Evolutionary conservation across 64 coral and sea anemone genomes (phyloP).

Genomic region (Dendrophyllia cribrosa): DNA sequence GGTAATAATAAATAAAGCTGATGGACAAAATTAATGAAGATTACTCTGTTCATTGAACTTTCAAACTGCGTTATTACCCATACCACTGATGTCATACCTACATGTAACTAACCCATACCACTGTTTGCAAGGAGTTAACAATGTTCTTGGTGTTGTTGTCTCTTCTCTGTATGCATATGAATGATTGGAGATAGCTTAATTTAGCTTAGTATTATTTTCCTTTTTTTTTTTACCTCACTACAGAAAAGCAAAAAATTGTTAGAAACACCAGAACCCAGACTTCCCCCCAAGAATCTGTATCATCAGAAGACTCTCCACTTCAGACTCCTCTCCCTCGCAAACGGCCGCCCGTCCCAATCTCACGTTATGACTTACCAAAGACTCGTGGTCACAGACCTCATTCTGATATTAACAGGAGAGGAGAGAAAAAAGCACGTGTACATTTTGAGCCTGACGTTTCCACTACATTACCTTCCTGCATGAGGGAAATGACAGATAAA

Average conservation of each 20-base stretch:
- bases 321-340: slow-evolving; percentile 97
- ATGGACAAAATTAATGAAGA: too few relatives aligned
- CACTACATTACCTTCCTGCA: neutral
- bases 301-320: slow-evolving; percentile 69
- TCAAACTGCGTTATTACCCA: too few relatives aligned
- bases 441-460: slow-evolving; percentile 14
- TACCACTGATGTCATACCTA: too few relatives aligned
- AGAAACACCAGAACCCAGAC: slow-evolving; percentile 91
- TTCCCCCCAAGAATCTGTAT: slow-evolving; percentile 85
- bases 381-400: slow-evolving; percentile 20
- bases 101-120: too few relatives aligned
- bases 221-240: neutral
- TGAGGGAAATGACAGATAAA: slow-evolving; percentile 23
- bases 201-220: neutral
- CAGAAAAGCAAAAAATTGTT: slow-evolving; percentile 47
- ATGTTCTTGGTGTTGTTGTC: too few relatives aligned
- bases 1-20: too few relatives aligned
- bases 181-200: too few relatives aligned
- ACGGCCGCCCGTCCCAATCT: slow-evolving; percentile 74
- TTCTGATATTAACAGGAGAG: slow-evolving; percentile 6
- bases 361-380: slow-evolving; percentile 31
- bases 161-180: too few relatives aligned
- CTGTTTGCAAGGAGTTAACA: too few relatives aligned
- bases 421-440: slow-evolving; percentile 7
- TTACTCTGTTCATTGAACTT: too few relatives aligned